Base-by-base conservation (phyloP, 2,797 vertebrate genomes). In the Fratercula arctica region DNA sequence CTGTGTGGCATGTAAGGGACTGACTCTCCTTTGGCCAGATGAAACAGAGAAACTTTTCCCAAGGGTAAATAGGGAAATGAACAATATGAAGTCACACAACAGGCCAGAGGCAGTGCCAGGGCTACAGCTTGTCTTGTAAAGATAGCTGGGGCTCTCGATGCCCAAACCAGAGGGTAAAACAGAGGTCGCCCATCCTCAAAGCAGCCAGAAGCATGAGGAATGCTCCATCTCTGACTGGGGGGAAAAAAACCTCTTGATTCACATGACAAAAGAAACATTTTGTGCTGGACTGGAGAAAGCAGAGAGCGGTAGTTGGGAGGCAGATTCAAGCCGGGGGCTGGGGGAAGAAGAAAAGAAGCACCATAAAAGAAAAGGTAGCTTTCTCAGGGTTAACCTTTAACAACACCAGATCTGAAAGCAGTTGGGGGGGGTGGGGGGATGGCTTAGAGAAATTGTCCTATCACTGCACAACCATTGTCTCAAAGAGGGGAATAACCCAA, bases 71-170 rank as follows among this genome's bases (percentile, higher is more conserved):
- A 59, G 56, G 31, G 45, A 89, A 92, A 77, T 2, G 3, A 68
- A 9, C 13, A 35, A 9, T 19, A 54, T 4, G 3, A 74, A 79
- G 26, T 41, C 41, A 45, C 7, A 18, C 5, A 63, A 13, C 28
- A 43, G 31, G 17, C 8, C 16, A 53, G 37, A 11, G 13, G 7
- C 57, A 53, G n/a, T 15, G 9, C 16, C 15, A 13, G 4, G 25
- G 20, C 25, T 67, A 25, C 31, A 24, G 35, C 18, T 80, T 66
- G 5, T 37, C 33, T 74, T 1, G 1, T 18, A 26, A 59, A 60
- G 18, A 37, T 2, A 17, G 1, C 0, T n/a, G 31, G 37, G 24
- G 4, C 5, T n/a, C 37, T 73, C 24, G 16, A 20, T 19, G 53
- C 1, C 3, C 35, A 57, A 68, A 90, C 33, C 5, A 75, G 11